Evolutionary conservation across 1,140 invertebrate species (phyloP).

Genomic region (Neuroterus valhalla): DNA sequence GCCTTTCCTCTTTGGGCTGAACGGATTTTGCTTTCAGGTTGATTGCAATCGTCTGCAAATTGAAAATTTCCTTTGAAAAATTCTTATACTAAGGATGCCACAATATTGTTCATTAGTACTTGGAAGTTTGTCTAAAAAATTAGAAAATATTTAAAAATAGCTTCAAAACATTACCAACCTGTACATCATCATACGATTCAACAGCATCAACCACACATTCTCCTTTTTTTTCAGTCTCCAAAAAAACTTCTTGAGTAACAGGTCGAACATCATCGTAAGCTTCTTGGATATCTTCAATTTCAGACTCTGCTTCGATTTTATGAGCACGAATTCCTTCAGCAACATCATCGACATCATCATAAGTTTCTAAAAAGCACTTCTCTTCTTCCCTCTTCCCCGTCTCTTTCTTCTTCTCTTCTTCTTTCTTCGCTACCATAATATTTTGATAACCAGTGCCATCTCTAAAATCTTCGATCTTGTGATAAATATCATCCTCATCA

Average conservation of each 20-base stretch:
- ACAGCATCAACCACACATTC: not conserved
- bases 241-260: not conserved
- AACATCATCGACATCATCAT: constrained; percentile 55
- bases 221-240: not conserved
- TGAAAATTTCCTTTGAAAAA: no score
- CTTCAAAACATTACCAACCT: not conserved
- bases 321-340: constrained; percentile 3
- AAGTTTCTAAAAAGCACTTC: constrained; percentile 46
- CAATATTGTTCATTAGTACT: no score
- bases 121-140: not conserved
- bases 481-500: constrained; percentile 69
- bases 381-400: constrained; percentile 73
- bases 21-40: constrained; percentile 29
- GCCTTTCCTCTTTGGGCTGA: constrained; percentile 20
- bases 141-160: not conserved
- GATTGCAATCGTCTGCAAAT: not conserved
- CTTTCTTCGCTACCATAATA: constrained; percentile 43
- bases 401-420: constrained; percentile 44
- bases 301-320: constrained; percentile 12
- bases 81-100: no score
- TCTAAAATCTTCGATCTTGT: constrained; percentile 66
- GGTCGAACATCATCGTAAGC: constrained; percentile 39
- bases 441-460: constrained; percentile 60
- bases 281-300: constrained; percentile 12
- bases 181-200: not conserved